A percentile compares a stretch with the other conserved stretches of the same genome.
phyloP scores from a whole-genome alignment of 1,140 invertebrate genomes.

The Drosophila triauraria region DNA sequence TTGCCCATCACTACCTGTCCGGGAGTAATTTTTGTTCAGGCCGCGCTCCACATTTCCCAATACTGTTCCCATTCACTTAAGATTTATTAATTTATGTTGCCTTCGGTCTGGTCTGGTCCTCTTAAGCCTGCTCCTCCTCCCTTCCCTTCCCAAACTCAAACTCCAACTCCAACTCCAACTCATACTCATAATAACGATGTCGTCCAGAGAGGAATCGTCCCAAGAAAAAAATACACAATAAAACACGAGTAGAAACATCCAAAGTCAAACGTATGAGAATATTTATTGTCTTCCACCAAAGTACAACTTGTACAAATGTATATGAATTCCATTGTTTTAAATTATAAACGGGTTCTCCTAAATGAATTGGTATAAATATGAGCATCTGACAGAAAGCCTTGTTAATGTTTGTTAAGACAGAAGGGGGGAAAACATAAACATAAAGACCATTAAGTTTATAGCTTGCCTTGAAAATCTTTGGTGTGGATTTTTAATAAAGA shows the following conservation, averaged over 20 bases:
- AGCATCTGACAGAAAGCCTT: constrained; percentile 39
- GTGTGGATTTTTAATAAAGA: constrained; percentile 19
- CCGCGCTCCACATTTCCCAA: constrained; percentile 33
- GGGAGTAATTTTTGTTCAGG: constrained; percentile 38
- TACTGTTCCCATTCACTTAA: constrained; percentile 41
- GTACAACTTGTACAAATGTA: constrained; percentile 53
- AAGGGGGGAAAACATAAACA: constrained; percentile 1
- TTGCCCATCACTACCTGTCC: constrained; percentile 44
- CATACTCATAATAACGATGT: constrained; percentile 41
- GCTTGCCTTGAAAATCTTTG: constrained; percentile 18
- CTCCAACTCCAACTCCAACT: neutral
- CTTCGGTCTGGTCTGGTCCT: constrained; percentile 20
- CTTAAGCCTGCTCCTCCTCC: constrained; percentile 10
- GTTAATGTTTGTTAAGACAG: constrained; percentile 22
- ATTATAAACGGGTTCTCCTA: constrained; percentile 41
- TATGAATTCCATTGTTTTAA: constrained; percentile 55
- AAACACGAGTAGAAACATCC: constrained; percentile 54
- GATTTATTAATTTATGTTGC: constrained; percentile 53
- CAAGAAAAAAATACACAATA: constrained; percentile 40
- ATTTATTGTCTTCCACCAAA: constrained; percentile 53
- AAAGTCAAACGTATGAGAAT: constrained; percentile 49
- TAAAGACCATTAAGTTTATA: constrained; percentile 11
- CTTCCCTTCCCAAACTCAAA: neutral
- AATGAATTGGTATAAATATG: constrained; percentile 50
- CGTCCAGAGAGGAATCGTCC: constrained; percentile 8